Base-by-base conservation (phyloP, 2,888 invertebrate species). In the Platycnemis pennipes region DNA sequence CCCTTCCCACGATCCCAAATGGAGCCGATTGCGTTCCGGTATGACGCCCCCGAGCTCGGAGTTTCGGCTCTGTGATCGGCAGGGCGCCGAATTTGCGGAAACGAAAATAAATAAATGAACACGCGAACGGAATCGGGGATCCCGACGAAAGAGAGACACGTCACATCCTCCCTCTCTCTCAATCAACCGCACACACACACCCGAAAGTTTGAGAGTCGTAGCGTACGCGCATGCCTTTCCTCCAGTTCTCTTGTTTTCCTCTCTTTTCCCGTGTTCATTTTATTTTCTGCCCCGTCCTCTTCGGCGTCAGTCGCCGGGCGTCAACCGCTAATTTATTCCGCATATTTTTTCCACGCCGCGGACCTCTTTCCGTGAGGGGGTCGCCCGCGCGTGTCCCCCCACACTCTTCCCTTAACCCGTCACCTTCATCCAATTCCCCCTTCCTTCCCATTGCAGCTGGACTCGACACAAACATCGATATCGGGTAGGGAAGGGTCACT, bases 401-500 rank as follows among this genome's bases (percentile, higher is more conserved):
- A 13, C 77, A 37, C 31, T 16, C 37, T 37, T 1, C 77, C 13
- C 13, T 37, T 13, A 11, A 13, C 77, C 37, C 26, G 31, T 37
- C 2, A 1, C 2, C 31, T 77, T 16, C 16, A 37, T 11, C 69
- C 69, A 1, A 31, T 31, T 11, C 77, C 8, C 16, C 77, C 37
- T 2, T 11, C 11, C 0, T 13, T 13, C 77, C 44, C 56, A 42
- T 63, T 42, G 91, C 91, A 91, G 91, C 91, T 91, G 91, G 63
- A 56, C 53, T 53, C 53, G 89, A 56, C 89, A 63, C 89, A 56
- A 89, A 42, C 91, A 91, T 91, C 91, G 91, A 91, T 91, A 77
- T 77, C 11, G 77, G 77, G 2, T 11, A 77, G 77, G 37, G 77
- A 5, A 63, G 91, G 91, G 91, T 69, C 91, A 91, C 63, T 91